These are phyloP conservation scores for Isaurus tuberculatus DNA, from an alignment of 92 coral and sea anemone genomes.

Conservation along the genomic window DNA sequence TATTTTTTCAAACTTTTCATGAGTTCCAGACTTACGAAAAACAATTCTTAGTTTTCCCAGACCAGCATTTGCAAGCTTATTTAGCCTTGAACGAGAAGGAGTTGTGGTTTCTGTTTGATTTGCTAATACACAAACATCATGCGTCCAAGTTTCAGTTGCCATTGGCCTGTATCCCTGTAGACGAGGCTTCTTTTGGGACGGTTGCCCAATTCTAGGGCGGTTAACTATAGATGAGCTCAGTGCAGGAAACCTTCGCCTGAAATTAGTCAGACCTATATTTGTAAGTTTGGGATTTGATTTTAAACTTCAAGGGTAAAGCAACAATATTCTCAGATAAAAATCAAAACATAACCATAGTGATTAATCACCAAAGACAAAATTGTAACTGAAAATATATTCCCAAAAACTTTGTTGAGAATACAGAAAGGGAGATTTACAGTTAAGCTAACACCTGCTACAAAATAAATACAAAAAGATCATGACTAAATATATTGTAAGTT, in stretches of 20 bases:
- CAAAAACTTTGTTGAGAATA: background rate
- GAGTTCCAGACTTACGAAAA: slow-evolving; percentile 9
- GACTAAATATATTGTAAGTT: background rate
- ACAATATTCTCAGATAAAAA: slow-evolving; percentile 11
- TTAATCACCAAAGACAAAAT: background rate
- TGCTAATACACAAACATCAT: slow-evolving; percentile 11
- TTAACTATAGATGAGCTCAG: slow-evolving; percentile 20
- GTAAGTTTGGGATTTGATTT: slow-evolving; percentile 8
- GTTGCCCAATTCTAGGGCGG: slow-evolving; percentile 15
- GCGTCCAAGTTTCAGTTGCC: background rate
- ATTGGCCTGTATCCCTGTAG: slow-evolving; percentile 14
- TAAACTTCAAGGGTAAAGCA: background rate
- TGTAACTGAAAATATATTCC: background rate
- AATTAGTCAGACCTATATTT: background rate
- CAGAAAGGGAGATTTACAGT: background rate
- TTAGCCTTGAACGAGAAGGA: background rate
- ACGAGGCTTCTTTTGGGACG: background rate
- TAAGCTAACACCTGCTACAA: background rate
- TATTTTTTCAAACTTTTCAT: background rate
- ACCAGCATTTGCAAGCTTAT: background rate
- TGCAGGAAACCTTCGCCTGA: slow-evolving; percentile 8
- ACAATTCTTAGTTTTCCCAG: background rate
- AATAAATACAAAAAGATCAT: background rate
- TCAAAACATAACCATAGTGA: slow-evolving; percentile 8
- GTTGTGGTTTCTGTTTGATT: background rate